Base-by-base conservation (phyloP, 1,140 invertebrate species). In the Druon quercuslanigerum region DNA sequence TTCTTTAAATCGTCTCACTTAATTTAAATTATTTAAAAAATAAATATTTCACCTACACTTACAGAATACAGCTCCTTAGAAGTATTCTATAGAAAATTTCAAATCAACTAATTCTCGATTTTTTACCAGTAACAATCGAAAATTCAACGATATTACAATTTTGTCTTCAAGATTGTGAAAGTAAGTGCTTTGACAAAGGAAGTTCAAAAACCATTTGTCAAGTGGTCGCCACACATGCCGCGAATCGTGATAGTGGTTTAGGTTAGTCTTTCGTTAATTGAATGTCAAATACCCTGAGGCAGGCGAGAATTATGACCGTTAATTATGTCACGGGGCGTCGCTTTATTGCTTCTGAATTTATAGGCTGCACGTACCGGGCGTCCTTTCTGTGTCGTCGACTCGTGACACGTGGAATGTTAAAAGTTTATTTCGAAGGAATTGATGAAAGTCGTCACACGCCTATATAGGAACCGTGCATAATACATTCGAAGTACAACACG, bases 261-360 rank as follows among this genome's bases (percentile, higher is more conserved):
- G 56, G 71, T 25, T 70, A 77, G 57, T 33, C 52, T 12, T 19
- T 66, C 71, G 76, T 80, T 82, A 82, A 82, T 82, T 82, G 80
- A 82, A 83, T 82, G 82, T 83, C 80, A 83, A 83, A 82, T 80
- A 79, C 51, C 51, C 54, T 50, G 66, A 82, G 78, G 77, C 71
- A 50, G 25, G 17, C 20, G 74, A 82, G 78, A 83, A 71, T 82
- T 83, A 80, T 80, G 80, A 77, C 33, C 73, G 74, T 75, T 79
- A 82, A 79, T 82, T 71, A 82, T 75, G 75, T 50, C 60, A 51
- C 50, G 40, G 46, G 57, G 50, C 72, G 57, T 52, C 50, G 50
- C 16, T 25, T 50, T 51, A 73, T 56, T 71, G 74, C 50, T 46
- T 25, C 52, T 73, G 71, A 74, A 82, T 82, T 82, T 82, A 79